These are phyloP conservation scores for Casuarius casuarius DNA, from an alignment of 2,113 vertebrate species.

Conservation along the genomic window DNA sequence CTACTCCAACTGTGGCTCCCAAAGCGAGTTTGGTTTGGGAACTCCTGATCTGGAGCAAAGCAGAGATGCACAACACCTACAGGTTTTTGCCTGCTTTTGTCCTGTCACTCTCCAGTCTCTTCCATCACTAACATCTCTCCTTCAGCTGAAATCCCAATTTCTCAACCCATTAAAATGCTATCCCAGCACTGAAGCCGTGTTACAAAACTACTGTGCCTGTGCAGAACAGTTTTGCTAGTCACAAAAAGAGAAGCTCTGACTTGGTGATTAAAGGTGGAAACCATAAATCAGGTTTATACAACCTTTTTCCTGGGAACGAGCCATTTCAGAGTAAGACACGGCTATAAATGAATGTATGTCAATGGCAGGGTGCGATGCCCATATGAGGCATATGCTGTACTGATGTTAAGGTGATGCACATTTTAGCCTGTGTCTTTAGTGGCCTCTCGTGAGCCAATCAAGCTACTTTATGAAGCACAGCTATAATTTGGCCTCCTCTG, in stretches of 20 bases:
- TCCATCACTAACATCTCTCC: neutral
- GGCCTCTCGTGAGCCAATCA: neutral
- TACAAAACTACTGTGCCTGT: neutral
- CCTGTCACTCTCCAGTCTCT: neutral
- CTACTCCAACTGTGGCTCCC: neutral
- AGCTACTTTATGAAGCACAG: neutral
- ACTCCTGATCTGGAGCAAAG: fast-evolving
- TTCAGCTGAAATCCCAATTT: neutral
- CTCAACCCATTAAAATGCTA: neutral
- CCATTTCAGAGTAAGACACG: neutral
- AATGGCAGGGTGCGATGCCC: neutral
- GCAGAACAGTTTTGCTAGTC: neutral
- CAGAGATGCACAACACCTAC: neutral
- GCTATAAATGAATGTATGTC: fast-evolving
- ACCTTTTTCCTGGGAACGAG: neutral
- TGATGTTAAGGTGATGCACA: fast-evolving
- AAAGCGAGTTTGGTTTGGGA: neutral
- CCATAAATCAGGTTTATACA: neutral
- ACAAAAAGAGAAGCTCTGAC: neutral
- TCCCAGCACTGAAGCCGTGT: neutral
- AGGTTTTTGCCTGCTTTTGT: neutral
- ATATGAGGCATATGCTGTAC: fast-evolving
- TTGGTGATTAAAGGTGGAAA: neutral
- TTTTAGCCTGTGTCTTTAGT: neutral
- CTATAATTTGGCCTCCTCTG: neutral